Base-by-base conservation (phyloP, 2,797 vertebrate genomes). In the Mustela erminea region DNA sequence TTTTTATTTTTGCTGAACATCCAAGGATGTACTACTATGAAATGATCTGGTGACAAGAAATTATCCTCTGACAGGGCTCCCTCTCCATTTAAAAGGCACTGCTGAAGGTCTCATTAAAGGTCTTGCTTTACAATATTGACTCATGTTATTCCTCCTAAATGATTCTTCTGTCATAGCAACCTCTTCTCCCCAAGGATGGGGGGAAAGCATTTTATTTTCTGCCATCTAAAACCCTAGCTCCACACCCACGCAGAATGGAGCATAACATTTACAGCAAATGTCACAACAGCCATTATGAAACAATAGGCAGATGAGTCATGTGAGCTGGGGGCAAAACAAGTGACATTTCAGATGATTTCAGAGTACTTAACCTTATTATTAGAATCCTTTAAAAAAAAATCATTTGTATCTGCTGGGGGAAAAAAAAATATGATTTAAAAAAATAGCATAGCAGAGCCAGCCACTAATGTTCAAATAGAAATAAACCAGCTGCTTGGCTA, bases 351-450 rank as follows among this genome's bases (percentile, higher is more conserved):
- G 80, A 97, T 97, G 97, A 97, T 96, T 98, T 98, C 93, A 93
- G 97, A 98, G 97, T 88, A 93, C 94, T 98, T 96, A 98, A 85
- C 95, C 98, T 97, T 98, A 98, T 98, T 98, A 98, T 98, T 98
- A 98, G 98, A 97, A 98, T 95, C 87, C 75, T 96, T 97, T 97
- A 94, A 52, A 78, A 43, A 43, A 91, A 75, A 98, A 90, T 77
- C 58, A 52, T 97, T 84, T 90, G 77, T 72, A 96, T 98, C 93
- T 98, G 95, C 96, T 97, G 95, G 97, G 21, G 38, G 9, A 25
- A 98, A 98, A 98, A 98, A 90, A 90, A 98, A 87, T 54, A 64
- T 95, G 93, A 97, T 98, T 98, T 96, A 87, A 96, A 98, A 97
- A 96, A 92, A 96, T 68, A 97, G 88, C 35, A 80, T 93, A 97